Evolutionary conservation across 2,797 vertebrate species (phyloP), one percentile per base, ranked within the genome.

Genomic region (Rhinogobio ventralis): DNA sequence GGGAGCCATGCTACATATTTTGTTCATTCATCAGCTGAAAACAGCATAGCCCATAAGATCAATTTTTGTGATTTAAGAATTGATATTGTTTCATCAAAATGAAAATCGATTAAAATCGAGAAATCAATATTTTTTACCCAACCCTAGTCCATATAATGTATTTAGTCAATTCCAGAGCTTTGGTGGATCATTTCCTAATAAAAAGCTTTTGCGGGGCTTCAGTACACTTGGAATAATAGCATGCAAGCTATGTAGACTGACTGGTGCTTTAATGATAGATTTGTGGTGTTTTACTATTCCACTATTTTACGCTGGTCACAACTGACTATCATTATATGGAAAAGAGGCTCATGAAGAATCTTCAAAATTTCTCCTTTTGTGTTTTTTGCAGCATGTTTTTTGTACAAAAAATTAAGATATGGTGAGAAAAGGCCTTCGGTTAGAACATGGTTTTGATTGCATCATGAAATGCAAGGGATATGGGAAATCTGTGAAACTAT

Each of bases 291-390:
- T 30, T 64, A 64, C 6, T 30, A 64, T 64, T 64, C 15, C 15
- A 30, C 25, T 17, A 7, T 64, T 64, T 64, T 30, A 17, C 7
- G 25, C n/a, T 62, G 57, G 11, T 28, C n/a, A 60, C 11, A 60
- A n/a, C 55, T 11, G 13, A 28, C 69, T 72, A 9, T 72, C 15
- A 6, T 30, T 73, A 19, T 49, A 28, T 73, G 45, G 9, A 51
- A 71, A 49, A 28, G 25, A 28, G 8, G 45, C 19, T 73, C 25
- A 49, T 9, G 8, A 49, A 49, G 15, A 28, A 17, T 19, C 15
- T 73, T 45, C 15, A 81, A 19, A 80, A 25, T 4, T 64, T 80
- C 45, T 75, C 79, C 28, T 36, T 76, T 83, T n/a, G 64, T 79
- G 67, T 74, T 83, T 85, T n/a, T 10, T 62, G 39, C 79, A 17